Evolutionary conservation across 1,140 invertebrate genomes (phyloP).

Genomic region (Pseudomyrmex concolor): DNA sequence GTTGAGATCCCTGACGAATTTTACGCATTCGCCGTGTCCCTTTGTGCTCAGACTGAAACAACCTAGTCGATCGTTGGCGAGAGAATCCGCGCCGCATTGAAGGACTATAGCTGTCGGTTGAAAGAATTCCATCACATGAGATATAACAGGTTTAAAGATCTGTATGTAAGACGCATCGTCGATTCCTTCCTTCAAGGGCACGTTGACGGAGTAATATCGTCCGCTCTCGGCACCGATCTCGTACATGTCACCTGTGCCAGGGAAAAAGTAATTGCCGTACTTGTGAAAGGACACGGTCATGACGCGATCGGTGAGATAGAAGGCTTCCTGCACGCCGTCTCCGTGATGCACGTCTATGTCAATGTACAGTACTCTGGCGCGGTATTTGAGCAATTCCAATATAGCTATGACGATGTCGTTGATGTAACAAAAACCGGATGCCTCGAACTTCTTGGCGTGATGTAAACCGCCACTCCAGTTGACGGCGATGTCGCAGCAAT

Average conservation of each 20-base stretch:
- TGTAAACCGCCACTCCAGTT: conserved; percentile 99
- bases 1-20: conserved; percentile 97
- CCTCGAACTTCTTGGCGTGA: conserved; percentile 99
- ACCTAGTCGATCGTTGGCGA: conserved; percentile 96
- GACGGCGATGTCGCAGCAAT: conserved; percentile 98
- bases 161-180: conserved; percentile 97
- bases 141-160: conserved; percentile 97
- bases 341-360: conserved; percentile 99
- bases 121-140: conserved; percentile 98
- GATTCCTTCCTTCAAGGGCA: conserved; percentile 98
- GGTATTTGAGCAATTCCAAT: conserved; percentile 97
- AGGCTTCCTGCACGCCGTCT: conserved; percentile 99
- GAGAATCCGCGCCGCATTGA: conserved; percentile 99
- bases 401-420: conserved; percentile 99
- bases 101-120: conserved; percentile 98
- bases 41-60: conserved; percentile 95
- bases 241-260: conserved; percentile 99
- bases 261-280: conserved; percentile 99
- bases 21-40: conserved; percentile 98
- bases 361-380: conserved; percentile 98
- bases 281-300: conserved; percentile 99
- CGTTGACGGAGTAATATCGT: conserved; percentile 98
- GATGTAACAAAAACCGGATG: conserved; percentile 98
- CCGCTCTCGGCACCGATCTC: conserved; percentile 97
- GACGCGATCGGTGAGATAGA: conserved; percentile 99